Percentiles rank a stretch among this genome's conserved stretches.
phyloP scores from a whole-genome alignment of 2,888 invertebrate genomes.

The Hololepta plana region DNA sequence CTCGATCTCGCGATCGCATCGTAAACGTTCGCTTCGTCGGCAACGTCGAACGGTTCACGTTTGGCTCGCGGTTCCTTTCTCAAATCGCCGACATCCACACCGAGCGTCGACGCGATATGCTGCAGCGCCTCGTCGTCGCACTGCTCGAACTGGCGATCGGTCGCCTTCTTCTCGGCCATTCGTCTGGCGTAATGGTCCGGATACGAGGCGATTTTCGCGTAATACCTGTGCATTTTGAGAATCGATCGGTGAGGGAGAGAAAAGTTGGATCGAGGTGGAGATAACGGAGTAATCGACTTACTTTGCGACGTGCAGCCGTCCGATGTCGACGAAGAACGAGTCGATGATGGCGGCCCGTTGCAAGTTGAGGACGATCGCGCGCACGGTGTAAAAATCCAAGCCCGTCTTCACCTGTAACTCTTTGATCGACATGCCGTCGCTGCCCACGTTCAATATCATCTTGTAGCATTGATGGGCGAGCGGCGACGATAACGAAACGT shows the following conservation, averaged over 20 bases:
- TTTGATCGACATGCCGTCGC: slow-evolving; percentile 13
- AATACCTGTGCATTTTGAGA: slow-evolving; percentile 6
- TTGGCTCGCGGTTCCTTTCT: too few relatives aligned
- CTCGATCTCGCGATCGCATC: too few relatives aligned
- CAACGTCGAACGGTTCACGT: too few relatives aligned
- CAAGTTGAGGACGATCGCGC: slow-evolving; percentile 15
- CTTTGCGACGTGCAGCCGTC: slow-evolving; percentile 16
- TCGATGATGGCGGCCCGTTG: slow-evolving; percentile 12
- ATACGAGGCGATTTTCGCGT: neutral
- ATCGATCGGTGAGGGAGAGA: neutral
- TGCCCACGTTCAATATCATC: slow-evolving; percentile 15
- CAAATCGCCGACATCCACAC: too few relatives aligned
- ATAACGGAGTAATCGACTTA: slow-evolving; percentile 15
- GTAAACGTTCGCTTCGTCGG: too few relatives aligned
- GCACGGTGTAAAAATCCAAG: slow-evolving; percentile 14
- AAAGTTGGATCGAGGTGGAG: slow-evolving; percentile 3
- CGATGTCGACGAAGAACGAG: slow-evolving; percentile 15
- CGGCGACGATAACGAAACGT: too few relatives aligned
- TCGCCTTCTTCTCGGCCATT: too few relatives aligned
- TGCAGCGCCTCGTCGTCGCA: too few relatives aligned
- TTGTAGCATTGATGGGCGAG: slow-evolving; percentile 18
- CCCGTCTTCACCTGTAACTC: slow-evolving; percentile 15
- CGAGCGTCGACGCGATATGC: too few relatives aligned
- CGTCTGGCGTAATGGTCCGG: too few relatives aligned
- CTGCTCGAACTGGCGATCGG: too few relatives aligned